Conservation (phyloP, 2,797 vertebrate species). For the Rhabdomys pumilio region DNA sequence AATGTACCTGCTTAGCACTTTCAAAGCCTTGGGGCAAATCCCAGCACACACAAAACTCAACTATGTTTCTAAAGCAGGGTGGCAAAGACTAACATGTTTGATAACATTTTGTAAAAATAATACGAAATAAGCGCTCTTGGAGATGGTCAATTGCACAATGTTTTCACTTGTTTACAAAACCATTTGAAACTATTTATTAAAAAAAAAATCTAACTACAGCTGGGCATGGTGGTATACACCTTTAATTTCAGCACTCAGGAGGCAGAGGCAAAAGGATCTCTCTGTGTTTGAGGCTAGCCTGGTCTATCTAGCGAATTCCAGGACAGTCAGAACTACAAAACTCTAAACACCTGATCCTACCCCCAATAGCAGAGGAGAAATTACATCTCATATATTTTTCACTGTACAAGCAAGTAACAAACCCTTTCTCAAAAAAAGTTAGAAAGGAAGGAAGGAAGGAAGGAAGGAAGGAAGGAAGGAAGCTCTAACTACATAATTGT, state of each 20-base stretch:
- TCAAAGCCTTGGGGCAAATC: neutral
- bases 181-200: neutral
- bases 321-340: neutral
- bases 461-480: neutral
- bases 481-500: neutral
- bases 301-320: neutral
- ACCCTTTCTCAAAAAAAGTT: neutral
- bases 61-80: neutral
- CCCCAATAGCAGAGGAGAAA: neutral
- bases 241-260: neutral
- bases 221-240: neutral
- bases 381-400: constrained; percentile 49
- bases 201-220: neutral
- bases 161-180: neutral
- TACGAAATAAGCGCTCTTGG: neutral
- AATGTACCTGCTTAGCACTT: neutral
- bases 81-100: neutral
- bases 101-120: neutral
- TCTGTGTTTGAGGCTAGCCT: neutral
- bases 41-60: neutral
- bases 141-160: neutral
- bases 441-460: neutral
- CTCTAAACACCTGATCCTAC: constrained; percentile 6
- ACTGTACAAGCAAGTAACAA: constrained; percentile 35
- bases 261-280: neutral